A percentile compares a stretch with the other conserved stretches of the same genome.
These are phyloP conservation scores for Embidobia sp. DNA, from an alignment of 2,888 invertebrate genomes.

Conservation along the genomic window DNA sequence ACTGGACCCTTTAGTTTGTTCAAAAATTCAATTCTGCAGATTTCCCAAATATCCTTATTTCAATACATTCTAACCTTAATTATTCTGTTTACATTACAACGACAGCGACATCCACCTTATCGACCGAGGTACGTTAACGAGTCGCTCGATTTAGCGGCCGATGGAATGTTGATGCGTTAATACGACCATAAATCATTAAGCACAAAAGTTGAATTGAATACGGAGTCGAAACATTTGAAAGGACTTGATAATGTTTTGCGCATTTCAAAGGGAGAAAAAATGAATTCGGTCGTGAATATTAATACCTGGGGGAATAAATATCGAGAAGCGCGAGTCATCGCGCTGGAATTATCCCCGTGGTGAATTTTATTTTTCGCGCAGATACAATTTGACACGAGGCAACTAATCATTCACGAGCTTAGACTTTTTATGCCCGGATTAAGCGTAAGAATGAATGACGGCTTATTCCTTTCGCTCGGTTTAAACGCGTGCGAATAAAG, in stretches of 20 bases:
- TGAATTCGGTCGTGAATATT: conserved; percentile 45
- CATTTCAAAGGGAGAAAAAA: conserved; percentile 22
- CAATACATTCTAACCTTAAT: too few species aligned
- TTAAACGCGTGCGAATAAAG: conserved; percentile 58
- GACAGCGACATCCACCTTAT: too few species aligned
- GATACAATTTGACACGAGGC: conserved; percentile 31
- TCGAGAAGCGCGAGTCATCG: conserved; percentile 40
- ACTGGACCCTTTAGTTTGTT: too few species aligned
- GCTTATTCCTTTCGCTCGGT: conserved; percentile 44
- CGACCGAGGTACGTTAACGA: too few species aligned
- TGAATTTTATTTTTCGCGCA: conserved; percentile 30
- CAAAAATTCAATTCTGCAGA: too few species aligned
- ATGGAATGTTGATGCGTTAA: conserved; percentile 31
- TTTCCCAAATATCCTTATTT: too few species aligned
- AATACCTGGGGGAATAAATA: conserved; percentile 37
- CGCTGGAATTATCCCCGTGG: conserved; percentile 18
- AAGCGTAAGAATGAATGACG: conserved; percentile 58
- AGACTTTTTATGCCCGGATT: conserved; percentile 51
- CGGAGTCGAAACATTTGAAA: not conserved
- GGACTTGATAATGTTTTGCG: conserved; percentile 21
- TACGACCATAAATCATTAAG: conserved; percentile 43
- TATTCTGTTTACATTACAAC: too few species aligned
- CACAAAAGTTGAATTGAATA: conserved; percentile 24
- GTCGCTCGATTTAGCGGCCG: conserved; percentile 12
- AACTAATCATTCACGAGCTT: conserved; percentile 57